These are phyloP conservation scores for Cottoperca gobio DNA, from an alignment of 2,797 vertebrate species.

Conservation along the genomic window DNA sequence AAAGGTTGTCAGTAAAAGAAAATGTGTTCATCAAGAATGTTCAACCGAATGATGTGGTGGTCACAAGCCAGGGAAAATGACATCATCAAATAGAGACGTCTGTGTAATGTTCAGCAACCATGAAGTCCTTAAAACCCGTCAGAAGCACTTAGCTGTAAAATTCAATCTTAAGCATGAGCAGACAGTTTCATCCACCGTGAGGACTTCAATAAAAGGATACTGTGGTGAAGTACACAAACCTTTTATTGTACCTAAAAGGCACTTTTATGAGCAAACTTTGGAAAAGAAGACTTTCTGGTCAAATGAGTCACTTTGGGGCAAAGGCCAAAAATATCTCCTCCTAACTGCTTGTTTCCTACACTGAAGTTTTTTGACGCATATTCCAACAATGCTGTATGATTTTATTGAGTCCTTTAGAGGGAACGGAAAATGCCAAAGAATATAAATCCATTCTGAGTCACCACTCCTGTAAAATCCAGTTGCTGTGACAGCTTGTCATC, in stretches of 20 bases:
- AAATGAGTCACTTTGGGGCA: constrained; percentile 53
- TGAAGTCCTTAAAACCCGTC: constrained; percentile 11
- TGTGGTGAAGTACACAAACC: constrained; percentile 22
- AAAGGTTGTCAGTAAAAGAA: not conserved
- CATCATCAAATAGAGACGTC: constrained; percentile 11
- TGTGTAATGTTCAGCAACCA: constrained; percentile 15
- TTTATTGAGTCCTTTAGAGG: constrained; percentile 9
- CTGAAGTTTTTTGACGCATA: constrained; percentile 1
- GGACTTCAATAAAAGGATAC: constrained; percentile 26
- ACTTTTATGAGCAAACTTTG: constrained; percentile 44
- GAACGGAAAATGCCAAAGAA: not conserved
- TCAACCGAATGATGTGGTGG: constrained; percentile 2
- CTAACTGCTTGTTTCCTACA: constrained; percentile 11
- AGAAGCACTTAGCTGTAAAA: constrained; percentile 44
- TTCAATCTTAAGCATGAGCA: constrained; percentile 41
- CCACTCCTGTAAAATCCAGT: not conserved
- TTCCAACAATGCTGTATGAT: constrained; percentile 4
- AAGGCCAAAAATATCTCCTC: constrained; percentile 34
- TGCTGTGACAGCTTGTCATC: not conserved
- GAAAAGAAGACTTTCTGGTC: constrained; percentile 19
- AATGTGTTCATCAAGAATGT: constrained; percentile 1
- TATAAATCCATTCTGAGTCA: not conserved
- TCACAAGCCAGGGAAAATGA: constrained; percentile 10
- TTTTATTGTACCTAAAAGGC: constrained; percentile 44
- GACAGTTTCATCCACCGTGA: constrained; percentile 34